These are phyloP conservation scores for Coecobrya sp. DNA, from an alignment of 2,888 invertebrate species.

Conservation along the genomic window DNA sequence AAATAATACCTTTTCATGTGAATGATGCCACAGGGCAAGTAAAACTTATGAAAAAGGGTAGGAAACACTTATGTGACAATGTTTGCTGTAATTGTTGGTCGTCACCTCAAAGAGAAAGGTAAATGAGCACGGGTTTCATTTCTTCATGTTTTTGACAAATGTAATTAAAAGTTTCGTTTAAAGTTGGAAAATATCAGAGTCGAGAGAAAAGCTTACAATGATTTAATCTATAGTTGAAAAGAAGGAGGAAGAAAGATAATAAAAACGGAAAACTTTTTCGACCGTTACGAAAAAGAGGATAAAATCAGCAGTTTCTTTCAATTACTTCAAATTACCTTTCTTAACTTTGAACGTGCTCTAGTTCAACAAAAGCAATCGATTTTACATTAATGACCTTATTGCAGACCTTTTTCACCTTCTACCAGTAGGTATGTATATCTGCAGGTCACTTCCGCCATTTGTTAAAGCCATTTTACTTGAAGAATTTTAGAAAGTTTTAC, in stretches of 20 bases:
- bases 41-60: too few relatives aligned
- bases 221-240: neutral
- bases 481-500: too few relatives aligned
- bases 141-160: neutral
- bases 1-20: too few relatives aligned
- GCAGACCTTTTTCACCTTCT: neutral
- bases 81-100: neutral
- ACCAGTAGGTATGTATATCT: neutral
- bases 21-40: too few relatives aligned
- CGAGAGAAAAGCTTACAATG: neutral
- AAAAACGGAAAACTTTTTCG: too few relatives aligned
- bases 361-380: neutral
- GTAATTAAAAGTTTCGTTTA: neutral
- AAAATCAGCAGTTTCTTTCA: neutral
- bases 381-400: slow-evolving; percentile 4
- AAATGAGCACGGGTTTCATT: neutral
- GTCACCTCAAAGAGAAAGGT: neutral
- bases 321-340: neutral
- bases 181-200: neutral
- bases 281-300: neutral
- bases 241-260: neutral
- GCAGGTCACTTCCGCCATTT: neutral
- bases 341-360: neutral
- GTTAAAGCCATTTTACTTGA: too few relatives aligned
- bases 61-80: neutral